Percentiles rank a stretch among this genome's conserved stretches.
These are phyloP conservation scores for Leptopilina syphax DNA, from an alignment of 2,888 invertebrate genomes.

Conservation along the genomic window DNA sequence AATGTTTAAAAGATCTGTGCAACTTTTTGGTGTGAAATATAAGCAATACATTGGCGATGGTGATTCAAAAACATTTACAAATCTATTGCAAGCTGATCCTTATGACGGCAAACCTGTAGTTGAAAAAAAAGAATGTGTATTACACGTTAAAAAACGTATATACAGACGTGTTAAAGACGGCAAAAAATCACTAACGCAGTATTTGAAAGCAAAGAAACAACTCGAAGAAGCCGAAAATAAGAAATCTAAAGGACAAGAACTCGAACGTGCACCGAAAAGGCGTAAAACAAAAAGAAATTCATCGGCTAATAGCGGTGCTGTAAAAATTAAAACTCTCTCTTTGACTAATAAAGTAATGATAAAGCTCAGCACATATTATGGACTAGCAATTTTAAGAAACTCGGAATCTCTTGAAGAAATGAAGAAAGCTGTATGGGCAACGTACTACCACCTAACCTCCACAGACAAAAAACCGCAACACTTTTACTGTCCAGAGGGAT, in stretches of 20 bases:
- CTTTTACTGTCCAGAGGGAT: background rate
- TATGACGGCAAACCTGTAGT: background rate
- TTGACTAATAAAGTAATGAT: background rate
- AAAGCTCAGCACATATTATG: background rate
- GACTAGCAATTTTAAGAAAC: background rate
- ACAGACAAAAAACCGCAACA: background rate
- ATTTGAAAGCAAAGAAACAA: conserved; percentile 5
- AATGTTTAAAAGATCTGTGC: background rate
- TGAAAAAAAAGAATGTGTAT: background rate
- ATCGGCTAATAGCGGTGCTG: too few species aligned
- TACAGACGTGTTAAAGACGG: too few species aligned
- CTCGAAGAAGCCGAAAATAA: background rate
- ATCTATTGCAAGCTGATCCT: background rate
- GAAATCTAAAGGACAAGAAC: too few species aligned
- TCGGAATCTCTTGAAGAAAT: background rate
- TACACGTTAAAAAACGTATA: too few species aligned
- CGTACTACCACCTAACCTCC: background rate
- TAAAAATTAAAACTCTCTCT: too few species aligned
- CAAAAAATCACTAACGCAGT: too few species aligned
- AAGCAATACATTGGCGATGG: background rate
- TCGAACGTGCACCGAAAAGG: too few species aligned
- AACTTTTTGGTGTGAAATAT: background rate
- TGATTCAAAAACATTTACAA: conserved; percentile 15
- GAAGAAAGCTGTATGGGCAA: background rate
- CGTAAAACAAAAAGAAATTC: too few species aligned